phyloP scores from a whole-genome alignment of 1,140 invertebrate genomes.

The Pseudachorutes palmiensis region DNA sequence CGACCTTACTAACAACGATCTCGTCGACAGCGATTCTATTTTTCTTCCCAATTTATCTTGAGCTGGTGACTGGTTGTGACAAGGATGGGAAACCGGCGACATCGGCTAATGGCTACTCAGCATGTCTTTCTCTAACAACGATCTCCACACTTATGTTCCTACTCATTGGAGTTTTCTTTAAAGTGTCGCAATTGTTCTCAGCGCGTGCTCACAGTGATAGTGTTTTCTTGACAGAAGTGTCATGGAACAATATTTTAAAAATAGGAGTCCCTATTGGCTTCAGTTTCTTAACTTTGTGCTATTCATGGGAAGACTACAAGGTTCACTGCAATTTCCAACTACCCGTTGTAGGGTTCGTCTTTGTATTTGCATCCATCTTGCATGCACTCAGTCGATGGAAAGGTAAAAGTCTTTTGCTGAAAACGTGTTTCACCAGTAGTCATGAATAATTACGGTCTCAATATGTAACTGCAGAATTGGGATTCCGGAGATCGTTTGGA shows the following conservation, averaged over 20 bases:
- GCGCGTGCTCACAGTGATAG: neutral
- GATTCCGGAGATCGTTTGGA: conserved; percentile 28
- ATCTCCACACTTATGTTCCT: conserved; percentile 21
- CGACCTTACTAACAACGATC: conserved; percentile 20
- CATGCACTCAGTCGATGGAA: conserved; percentile 55
- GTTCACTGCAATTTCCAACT: conserved; percentile 55
- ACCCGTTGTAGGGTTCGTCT: conserved; percentile 51
- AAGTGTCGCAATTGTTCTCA: conserved; percentile 14
- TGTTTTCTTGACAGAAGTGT: conserved; percentile 26
- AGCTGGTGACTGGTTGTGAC: conserved; percentile 10
- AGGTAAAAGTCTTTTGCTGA: too few relatives aligned
- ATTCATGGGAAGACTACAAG: conserved; percentile 43
- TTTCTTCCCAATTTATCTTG: conserved; percentile 28
- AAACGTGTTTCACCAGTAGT: too few relatives aligned
- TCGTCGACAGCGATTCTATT: conserved; percentile 25
- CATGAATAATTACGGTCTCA: too few relatives aligned
- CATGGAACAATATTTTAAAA: conserved; percentile 25
- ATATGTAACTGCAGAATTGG: conserved; percentile 28
- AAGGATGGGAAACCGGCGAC: neutral
- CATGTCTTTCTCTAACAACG: conserved; percentile 23
- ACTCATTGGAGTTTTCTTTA: neutral
- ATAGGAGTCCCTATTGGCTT: conserved; percentile 35
- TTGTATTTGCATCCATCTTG: conserved; percentile 52
- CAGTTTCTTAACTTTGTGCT: conserved; percentile 34
- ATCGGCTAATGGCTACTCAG: conserved; percentile 26